phyloP scores from a whole-genome alignment of 2,113 vertebrate genomes.

The Solenodon paradoxus region DNA sequence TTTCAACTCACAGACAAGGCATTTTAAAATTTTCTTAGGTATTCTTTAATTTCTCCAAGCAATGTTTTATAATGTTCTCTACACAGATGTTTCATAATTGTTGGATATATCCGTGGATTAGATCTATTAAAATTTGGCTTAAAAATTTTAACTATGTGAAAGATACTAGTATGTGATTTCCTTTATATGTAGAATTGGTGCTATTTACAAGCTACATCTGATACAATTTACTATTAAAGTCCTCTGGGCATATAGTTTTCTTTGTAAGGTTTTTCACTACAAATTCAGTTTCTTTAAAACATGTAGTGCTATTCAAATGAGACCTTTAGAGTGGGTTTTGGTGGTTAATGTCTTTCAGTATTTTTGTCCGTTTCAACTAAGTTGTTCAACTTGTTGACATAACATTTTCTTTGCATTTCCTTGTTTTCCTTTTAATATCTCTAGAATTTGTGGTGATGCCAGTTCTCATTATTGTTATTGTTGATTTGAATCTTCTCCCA shows the following conservation, averaged over 20 bases:
- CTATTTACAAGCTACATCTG: not conserved
- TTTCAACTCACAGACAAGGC: not conserved
- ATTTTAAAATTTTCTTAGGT: not conserved
- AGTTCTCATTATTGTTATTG: not conserved
- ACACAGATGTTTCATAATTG: not conserved
- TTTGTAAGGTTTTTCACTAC: not conserved
- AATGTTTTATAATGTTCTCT: not conserved
- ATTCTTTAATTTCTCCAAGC: not conserved
- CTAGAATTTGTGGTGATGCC: not conserved
- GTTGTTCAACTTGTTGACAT: not conserved
- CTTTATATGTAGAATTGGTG: not conserved
- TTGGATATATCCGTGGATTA: not conserved
- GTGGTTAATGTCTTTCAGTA: not conserved
- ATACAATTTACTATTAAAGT: not conserved
- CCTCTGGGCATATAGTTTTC: not conserved
- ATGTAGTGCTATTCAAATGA: not conserved
- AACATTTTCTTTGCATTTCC: not conserved
- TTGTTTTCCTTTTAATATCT: not conserved
- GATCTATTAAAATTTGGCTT: not conserved
- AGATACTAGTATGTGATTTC: not conserved
- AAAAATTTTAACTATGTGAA: not conserved
- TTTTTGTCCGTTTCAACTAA: not conserved
- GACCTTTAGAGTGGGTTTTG: not conserved
- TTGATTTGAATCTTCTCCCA: not conserved
- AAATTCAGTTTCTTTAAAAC: not conserved